Evolutionary conservation across 2,888 invertebrate genomes (phyloP).

Genomic region (Pogonocherus hispidulus): DNA sequence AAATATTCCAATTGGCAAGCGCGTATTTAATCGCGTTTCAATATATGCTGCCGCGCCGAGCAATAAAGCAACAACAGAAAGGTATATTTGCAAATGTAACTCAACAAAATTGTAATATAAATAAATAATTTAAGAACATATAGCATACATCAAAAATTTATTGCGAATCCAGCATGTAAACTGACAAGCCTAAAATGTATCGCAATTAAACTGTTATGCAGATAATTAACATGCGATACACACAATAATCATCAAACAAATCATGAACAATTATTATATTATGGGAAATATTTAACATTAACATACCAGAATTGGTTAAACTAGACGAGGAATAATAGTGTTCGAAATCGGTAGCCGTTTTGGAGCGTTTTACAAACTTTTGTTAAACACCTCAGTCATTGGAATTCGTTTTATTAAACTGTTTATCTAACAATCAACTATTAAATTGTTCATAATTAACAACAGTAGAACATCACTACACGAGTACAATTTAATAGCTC

Average conservation of each 20-base stretch:
- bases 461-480: constrained; percentile 37
- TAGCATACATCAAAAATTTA: background rate
- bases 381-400: constrained; percentile 37
- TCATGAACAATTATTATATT: constrained; percentile 17
- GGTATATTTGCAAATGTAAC: background rate
- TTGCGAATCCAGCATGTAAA: background rate
- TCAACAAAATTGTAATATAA: background rate
- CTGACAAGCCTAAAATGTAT: constrained; percentile 1
- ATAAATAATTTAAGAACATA: constrained; percentile 11
- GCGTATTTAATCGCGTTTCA: no score
- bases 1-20: no score
- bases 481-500: constrained; percentile 20
- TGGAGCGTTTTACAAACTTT: constrained; percentile 44
- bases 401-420: constrained; percentile 48
- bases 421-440: constrained; percentile 50
- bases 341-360: constrained; percentile 52
- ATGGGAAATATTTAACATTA: constrained; percentile 16
- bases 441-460: constrained; percentile 48
- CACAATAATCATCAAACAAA: constrained; percentile 24
- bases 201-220: constrained; percentile 24
- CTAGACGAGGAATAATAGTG: constrained; percentile 49
- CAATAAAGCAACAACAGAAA: background rate
- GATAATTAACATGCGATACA: constrained; percentile 24
- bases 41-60: no score
- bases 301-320: constrained; percentile 56